Conservation (phyloP, 2,888 invertebrate genomes). For the Nebria salina region DNA sequence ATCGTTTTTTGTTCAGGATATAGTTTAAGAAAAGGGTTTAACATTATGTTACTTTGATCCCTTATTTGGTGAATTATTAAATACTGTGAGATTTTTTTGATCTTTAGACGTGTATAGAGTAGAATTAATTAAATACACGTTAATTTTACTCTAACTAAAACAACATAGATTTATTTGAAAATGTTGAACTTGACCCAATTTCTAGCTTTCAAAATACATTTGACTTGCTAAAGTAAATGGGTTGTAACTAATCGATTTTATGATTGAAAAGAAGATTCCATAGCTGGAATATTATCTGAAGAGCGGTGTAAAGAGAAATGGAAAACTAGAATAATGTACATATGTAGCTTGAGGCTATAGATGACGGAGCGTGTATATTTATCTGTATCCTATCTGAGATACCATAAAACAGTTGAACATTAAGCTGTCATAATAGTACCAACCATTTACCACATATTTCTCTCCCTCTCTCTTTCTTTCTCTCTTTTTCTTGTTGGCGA, state of each 20-base stretch:
- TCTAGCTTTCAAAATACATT: not conserved
- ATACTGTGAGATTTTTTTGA: not conserved
- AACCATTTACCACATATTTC: not conserved
- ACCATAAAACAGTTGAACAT: not conserved
- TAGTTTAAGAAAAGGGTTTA: not conserved
- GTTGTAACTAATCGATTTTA: conserved; percentile 10
- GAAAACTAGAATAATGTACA: not conserved
- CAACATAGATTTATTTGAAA: not conserved
- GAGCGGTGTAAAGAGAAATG: not conserved
- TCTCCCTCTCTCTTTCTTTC: not conserved
- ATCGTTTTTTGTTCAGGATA: no score
- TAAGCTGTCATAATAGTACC: conserved; percentile 16
- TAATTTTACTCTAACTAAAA: not conserved
- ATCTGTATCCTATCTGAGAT: conserved; percentile 2
- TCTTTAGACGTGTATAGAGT: not conserved
- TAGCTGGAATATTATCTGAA: not conserved
- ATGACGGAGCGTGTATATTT: conserved; percentile 4
- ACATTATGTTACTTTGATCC: not conserved
- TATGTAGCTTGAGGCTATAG: not conserved
- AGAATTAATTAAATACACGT: not conserved
- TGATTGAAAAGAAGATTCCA: conserved; percentile 8
- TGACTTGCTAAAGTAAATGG: conserved; percentile 5
- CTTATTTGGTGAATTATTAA: not conserved
- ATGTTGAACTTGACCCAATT: not conserved
- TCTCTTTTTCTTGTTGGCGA: not conserved